Base-by-base conservation (phyloP, 2,888 invertebrate species). In the Orchestes rusci region DNA sequence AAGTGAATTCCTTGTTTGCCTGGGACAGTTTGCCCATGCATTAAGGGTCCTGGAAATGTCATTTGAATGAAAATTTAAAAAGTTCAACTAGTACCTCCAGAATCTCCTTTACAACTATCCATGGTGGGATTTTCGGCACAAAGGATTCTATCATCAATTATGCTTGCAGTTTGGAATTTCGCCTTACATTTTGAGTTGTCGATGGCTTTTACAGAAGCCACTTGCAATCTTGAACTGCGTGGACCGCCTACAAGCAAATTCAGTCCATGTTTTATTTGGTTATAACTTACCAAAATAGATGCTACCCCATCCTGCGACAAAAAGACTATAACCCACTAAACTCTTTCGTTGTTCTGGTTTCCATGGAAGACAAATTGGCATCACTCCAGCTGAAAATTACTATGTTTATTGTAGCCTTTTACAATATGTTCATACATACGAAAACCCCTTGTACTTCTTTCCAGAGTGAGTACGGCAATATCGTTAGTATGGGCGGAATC, bases 221-320 rank as follows among this genome's bases (percentile, higher is more conserved):
- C 79, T 59, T 80, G 79, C 3, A 91, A 70, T 2, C 68, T 69
- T 0, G 73, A 65, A 5, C 86, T 79, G 0, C 80, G 69, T 4
- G 80, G 76, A 2, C 88, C 90, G 45, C 75, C 86, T 86, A 61
- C 13, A 61, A 55, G 44, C 13, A 41, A 20, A 39, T 36, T 10
- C 8, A 20, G n/a, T 2, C 16, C 15, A 43, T 10, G 39, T 37
- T 10, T 37, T 20, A 7, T 41, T 5, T 16, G 8, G 17, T 32
- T 23, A 27, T 27, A 45, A 76, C 82, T 79, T 71, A 86, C 86
- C 74, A 64, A 77, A 82, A 53, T 69, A 65, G 0, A 77, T 67
- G 5, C 84, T 73, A 10, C 92, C 92, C 89, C 90, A 92, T 15
- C 92, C 92, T 16, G 85, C 86, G 3, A 91, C 75, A 57, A 83